phyloP scores from a whole-genome alignment of 2,797 vertebrate species.

The Xenops minutus region DNA sequence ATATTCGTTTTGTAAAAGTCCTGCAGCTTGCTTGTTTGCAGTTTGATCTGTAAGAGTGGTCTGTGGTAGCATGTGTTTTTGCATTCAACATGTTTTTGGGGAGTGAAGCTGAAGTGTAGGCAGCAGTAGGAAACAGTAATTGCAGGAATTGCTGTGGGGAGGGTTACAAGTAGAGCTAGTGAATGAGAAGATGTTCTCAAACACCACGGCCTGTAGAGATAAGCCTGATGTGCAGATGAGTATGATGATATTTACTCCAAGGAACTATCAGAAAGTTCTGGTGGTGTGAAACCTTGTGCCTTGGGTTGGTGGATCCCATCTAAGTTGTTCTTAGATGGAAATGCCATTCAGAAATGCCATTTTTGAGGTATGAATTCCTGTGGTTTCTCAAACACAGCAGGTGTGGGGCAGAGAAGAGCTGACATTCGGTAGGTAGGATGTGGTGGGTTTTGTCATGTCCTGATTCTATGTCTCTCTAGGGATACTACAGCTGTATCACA shows the following conservation, averaged over 20 bases:
- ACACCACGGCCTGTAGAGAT: not conserved
- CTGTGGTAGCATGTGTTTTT: not conserved
- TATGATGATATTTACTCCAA: not conserved
- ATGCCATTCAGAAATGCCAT: not conserved
- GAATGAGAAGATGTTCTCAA: not conserved
- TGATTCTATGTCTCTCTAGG: not conserved
- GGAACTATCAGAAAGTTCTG: not conserved
- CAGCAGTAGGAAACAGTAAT: not conserved
- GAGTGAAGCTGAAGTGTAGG: not conserved
- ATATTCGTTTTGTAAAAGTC: not conserved
- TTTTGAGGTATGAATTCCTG: not conserved
- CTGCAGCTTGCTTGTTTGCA: not conserved
- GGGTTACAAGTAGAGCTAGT: not conserved
- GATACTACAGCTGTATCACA: not conserved
- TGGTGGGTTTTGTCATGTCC: not conserved
- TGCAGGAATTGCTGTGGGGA: not conserved
- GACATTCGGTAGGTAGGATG: not conserved
- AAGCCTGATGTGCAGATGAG: not conserved
- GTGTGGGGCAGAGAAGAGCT: not conserved
- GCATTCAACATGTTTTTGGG: not conserved
- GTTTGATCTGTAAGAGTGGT: not conserved
- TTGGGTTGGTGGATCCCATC: not conserved
- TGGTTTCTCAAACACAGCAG: not conserved
- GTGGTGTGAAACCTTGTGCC: not conserved
- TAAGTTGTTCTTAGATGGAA: no score